Base-by-base conservation (phyloP, 2,888 invertebrate species). In the Chalcis sispes region DNA sequence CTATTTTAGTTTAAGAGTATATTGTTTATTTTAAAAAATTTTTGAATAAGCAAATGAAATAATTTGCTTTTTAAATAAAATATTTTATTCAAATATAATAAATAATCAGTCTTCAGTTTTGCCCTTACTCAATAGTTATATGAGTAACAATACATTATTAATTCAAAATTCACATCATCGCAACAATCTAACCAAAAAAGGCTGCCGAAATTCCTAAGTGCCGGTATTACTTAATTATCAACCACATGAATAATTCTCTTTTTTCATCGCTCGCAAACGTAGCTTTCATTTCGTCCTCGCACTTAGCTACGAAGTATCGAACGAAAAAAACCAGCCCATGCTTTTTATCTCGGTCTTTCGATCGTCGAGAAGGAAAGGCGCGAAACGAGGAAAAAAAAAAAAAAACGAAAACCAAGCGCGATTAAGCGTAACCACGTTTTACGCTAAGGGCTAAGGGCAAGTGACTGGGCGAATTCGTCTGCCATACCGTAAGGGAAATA, bases 361-460 rank as follows among this genome's bases (percentile, higher is more conserved):
- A 23, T 13, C 40, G 15, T 4, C 29, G 20, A 29, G 56, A 1
- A 8, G 3, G 29, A 7, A 40, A 20, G 73, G 20, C 10, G 23
- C 10, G 32, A 65, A 8, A 29, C 18, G 50, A 36, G 54, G 29
- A 32, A 50, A 42, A 62, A 27, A 5, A 40, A 42, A 27, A 59
- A 46, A 36, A 56, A 64, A 18, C 23, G 46, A 58, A 50, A 58
- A 78, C n/a, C 73, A 50, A 36, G 50, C 61, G 52, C 76, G 71
- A 81, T 82, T 82, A 82, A 64, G 71, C 75, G 66, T 78, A 74
- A 80, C 78, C 80, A 46, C 77, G 40, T 59, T 71, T 74, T 66
- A 40, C 48, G 50, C 56, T 36, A 36, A 59, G 46, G 48, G 77
- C 59, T 18, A 59, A 48, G 50, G 65, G 36, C 73, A 76, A 54